Base-by-base conservation (phyloP, 2,797 vertebrate genomes). In the Macrochelys suwanniensis region DNA sequence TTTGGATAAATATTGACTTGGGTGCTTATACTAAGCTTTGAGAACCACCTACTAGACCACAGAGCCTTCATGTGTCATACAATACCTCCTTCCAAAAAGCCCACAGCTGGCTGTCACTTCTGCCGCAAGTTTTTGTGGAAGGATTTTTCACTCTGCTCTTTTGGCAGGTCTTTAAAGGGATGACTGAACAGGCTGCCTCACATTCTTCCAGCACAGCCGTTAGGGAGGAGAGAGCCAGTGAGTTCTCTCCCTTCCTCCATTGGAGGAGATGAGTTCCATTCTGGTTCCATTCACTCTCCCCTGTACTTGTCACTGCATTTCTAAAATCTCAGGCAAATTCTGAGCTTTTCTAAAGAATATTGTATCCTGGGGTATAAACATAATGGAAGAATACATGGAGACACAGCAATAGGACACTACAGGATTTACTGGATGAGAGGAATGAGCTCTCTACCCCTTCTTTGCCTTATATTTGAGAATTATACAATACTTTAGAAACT, bases 181-280 rank as follows among this genome's bases (percentile, higher is more conserved):
- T 80, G 16, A 74, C 16, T 45, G 31, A 49, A 25, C 31, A 9
- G 31, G 23, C 0, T 77, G 42, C 51, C 25, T 2, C 2, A 26
- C 4, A 3, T 57, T 10, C 5, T 71, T n/a, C 33, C 11, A 0
- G 0, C 2, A 54, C 3, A 7, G 65, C 5, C 87, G 37, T 87
- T 51, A 3, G 17, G 15, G 50, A 57, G 25, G n/a, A 56, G n/a
- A 51, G 19, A 5, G 25, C 82, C 53, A 28, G 4, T 74, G 49
- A 80, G 21, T 49, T 42, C 37, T 71, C 68, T 71, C 21, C 21
- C 21, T 42, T 71, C 11, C 37, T 71, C 21, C 37, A 42, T 9
- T 42, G 16, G 19, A 21, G 37, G 68, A 6, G 11, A 7, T 23
- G 37, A 42, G 68, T 42, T 61, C 28, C 13, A 61, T 15, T 61